Evolutionary conservation across 92 coral and sea anemone species (phyloP).

Genomic region (Epizoanthus ramosus): DNA sequence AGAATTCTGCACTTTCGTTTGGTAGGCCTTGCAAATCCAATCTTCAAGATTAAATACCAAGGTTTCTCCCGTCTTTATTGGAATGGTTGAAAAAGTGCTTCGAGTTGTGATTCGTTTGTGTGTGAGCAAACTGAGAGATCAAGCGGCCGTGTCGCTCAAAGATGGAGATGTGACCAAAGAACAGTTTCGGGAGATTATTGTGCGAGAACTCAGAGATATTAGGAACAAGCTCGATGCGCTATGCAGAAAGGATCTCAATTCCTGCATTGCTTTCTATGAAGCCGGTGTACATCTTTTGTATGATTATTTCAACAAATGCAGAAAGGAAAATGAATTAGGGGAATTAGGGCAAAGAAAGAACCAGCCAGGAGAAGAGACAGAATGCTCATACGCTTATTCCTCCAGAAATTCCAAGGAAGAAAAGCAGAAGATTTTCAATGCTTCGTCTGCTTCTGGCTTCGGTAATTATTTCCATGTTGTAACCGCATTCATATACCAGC

Average conservation of each 20-base stretch:
- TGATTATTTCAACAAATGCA: constrained; percentile 11
- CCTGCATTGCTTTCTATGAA: constrained; percentile 26
- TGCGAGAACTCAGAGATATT: constrained; percentile 34
- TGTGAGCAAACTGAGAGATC: constrained; percentile 22
- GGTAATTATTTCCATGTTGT: neutral
- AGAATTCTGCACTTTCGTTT: too few relatives aligned
- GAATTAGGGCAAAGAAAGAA: neutral
- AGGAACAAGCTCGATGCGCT: constrained; percentile 36
- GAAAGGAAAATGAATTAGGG: neutral
- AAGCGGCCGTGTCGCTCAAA: constrained; percentile 23
- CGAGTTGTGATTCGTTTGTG: neutral
- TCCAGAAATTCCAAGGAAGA: neutral
- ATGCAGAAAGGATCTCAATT: constrained; percentile 24
- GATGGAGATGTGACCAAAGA: constrained; percentile 26
- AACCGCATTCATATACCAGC: too few relatives aligned
- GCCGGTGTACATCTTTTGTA: constrained; percentile 33
- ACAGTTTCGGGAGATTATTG: constrained; percentile 35
- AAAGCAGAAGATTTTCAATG: too few relatives aligned
- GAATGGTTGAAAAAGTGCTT: neutral
- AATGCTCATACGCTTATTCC: neutral
- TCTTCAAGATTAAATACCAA: too few relatives aligned
- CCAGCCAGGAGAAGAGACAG: neutral
- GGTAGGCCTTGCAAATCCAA: too few relatives aligned
- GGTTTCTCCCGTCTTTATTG: neutral
- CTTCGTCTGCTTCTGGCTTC: too few relatives aligned